These are phyloP conservation scores for Drosophila siamana DNA, from an alignment of 2,888 invertebrate genomes.

Conservation along the genomic window DNA sequence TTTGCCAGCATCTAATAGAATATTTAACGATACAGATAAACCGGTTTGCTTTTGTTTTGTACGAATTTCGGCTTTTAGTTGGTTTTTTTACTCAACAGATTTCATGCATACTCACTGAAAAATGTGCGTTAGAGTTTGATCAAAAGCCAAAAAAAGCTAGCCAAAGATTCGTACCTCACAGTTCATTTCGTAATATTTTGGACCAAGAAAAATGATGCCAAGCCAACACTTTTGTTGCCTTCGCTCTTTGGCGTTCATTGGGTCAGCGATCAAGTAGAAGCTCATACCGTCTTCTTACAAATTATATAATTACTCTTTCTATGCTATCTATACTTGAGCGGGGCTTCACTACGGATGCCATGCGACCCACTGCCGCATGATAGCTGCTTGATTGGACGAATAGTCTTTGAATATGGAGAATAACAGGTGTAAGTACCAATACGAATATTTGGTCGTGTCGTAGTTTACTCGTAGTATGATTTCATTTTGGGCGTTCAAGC, in stretches of 20 bases:
- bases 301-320: conserved; percentile 54
- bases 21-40: conserved; percentile 82
- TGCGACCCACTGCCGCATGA: background rate
- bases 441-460: background rate
- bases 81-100: conserved; percentile 36
- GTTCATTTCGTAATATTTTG: conserved; percentile 37
- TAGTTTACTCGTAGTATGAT: conserved; percentile 2
- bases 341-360: background rate
- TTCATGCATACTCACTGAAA: conserved; percentile 68
- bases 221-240: conserved; percentile 17
- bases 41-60: conserved; percentile 77
- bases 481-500: conserved; percentile 1
- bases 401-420: conserved; percentile 1
- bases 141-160: conserved; percentile 54
- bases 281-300: conserved; percentile 22
- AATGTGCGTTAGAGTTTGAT: conserved; percentile 65
- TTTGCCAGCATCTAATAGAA: conserved; percentile 84
- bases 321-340: conserved; percentile 10
- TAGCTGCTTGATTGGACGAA: conserved; percentile 7
- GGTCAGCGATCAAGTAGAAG: background rate
- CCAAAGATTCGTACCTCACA: conserved; percentile 13
- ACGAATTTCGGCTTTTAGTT: conserved; percentile 46
- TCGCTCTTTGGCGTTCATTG: background rate
- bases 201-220: conserved; percentile 35
- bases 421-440: conserved; percentile 11